phyloP scores from a whole-genome alignment of 2,113 vertebrate genomes.

The Rhinopithecus roxellana region DNA sequence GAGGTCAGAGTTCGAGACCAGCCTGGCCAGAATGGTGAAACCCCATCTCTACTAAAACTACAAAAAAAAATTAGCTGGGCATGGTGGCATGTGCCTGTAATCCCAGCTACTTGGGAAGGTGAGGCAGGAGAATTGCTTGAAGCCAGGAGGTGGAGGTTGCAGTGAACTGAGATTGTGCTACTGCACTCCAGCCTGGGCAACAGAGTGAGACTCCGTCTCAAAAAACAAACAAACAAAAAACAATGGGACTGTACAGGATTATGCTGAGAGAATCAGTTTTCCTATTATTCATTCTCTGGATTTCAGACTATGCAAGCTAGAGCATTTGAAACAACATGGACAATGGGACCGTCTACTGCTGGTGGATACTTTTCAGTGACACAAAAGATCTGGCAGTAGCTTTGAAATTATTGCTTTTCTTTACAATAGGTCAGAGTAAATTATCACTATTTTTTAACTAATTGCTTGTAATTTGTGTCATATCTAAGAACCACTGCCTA shows the following conservation, averaged over 20 bases:
- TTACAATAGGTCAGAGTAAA: not conserved
- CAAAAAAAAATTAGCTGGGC: no score
- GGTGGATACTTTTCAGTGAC: not conserved
- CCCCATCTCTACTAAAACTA: no score
- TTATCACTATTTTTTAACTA: not conserved
- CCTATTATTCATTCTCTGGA: not conserved
- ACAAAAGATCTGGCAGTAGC: not conserved
- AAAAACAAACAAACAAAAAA: no score
- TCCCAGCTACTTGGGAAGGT: no score
- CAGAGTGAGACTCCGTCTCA: no score
- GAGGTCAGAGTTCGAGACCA: no score
- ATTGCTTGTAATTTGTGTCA: not conserved
- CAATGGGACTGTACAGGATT: not conserved
- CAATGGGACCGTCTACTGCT: not conserved
- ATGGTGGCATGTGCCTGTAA: no score
- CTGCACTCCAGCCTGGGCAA: no score
- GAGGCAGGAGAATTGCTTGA: no score
- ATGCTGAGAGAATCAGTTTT: not conserved
- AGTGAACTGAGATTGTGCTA: no score
- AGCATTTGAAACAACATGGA: not conserved
- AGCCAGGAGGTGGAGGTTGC: no score
- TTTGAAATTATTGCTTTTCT: not conserved
- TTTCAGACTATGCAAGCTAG: not conserved
- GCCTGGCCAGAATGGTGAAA: no score
- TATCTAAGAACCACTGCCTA: not conserved